phyloP scores from a whole-genome alignment of 2,113 vertebrate genomes.

The Tenebrosternarchus preto region DNA sequence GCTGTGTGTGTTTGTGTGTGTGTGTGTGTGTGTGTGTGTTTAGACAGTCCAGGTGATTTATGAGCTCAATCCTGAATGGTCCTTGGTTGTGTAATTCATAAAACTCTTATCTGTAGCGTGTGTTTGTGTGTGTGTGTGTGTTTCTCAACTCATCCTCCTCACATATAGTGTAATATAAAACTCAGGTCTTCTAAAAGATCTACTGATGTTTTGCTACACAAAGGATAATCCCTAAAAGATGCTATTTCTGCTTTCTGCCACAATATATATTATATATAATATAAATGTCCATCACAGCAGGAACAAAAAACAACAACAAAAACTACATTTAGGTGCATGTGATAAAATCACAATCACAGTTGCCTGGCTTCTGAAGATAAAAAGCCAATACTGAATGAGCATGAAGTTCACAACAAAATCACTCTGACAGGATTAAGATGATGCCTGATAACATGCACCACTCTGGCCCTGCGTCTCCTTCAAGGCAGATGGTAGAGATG shows the following conservation, averaged over 20 bases:
- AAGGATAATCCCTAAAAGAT: constrained; percentile 25
- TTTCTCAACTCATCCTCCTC: constrained; percentile 26
- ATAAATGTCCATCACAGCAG: not conserved
- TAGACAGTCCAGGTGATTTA: constrained; percentile 66
- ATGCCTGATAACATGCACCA: not conserved
- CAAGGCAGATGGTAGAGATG: constrained; percentile 6
- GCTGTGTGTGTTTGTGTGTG: constrained; percentile 24
- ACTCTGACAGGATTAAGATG: not conserved
- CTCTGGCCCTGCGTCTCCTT: not conserved
- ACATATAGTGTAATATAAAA: constrained; percentile 42
- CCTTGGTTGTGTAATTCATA: constrained; percentile 69
- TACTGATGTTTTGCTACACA: constrained; percentile 1
- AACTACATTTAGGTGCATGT: not conserved
- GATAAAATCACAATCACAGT: not conserved
- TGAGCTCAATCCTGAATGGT: constrained; percentile 56
- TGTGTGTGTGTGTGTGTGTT: constrained; percentile 26
- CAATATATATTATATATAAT: not conserved
- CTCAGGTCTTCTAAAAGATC: constrained; percentile 6
- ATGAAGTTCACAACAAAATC: not conserved
- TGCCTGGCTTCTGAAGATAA: not conserved
- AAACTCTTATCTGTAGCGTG: constrained; percentile 68
- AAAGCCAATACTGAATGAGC: not conserved
- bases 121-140: constrained; percentile 33
- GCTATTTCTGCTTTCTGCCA: not conserved
- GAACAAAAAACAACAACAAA: not conserved